Base-by-base conservation (phyloP, 2,888 invertebrate species). In the Copidosoma aretas region DNA sequence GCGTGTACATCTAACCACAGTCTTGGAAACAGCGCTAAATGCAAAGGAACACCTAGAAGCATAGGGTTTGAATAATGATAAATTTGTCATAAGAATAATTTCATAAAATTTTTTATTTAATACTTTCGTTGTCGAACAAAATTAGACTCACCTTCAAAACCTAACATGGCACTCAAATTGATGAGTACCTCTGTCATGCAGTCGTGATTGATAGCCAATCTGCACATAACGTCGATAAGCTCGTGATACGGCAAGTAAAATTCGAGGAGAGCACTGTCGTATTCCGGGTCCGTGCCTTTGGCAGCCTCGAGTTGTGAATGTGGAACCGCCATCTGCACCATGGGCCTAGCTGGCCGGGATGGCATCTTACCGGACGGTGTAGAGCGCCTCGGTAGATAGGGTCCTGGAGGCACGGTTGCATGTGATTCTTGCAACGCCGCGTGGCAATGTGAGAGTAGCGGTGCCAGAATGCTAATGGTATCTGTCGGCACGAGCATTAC, bases 1-100 rank as follows among this genome's bases (percentile, higher is more conserved):
- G 91, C 89, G 77, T 92, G 90, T 62, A 96, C 93, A 81, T 96
- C 96, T 71, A 93, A 87, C 97, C 96, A 97, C 78, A 97, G 89
- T 79, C 94, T 92, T 19, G 97, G 94, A 84, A 97, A 97, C 81
- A 92, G 90, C 71, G 91, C 93, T 79, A 94, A 91, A 85, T 95
- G 92, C 72, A 97, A 86, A 1, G 95, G 94, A 54, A 93, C 93
- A 60, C 91, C 82, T 82, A 32, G 64, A 10, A 71, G 71, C 52
- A 64, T 46, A 25, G 24, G 14, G n/a, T 1, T 53, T 32, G 0
- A 21, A 19, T n/a, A 32, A 32, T 32, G 32, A 32, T 32, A 32
- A 32, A 5, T 32, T 5, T 32, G 4, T 32, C 32, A 32, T 32
- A 32, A n/a, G 43, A 52, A 53, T 14, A 12, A 59, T 52, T 43